Conservation (phyloP, 2,888 invertebrate species). For the Stenotaenia linearis region DNA sequence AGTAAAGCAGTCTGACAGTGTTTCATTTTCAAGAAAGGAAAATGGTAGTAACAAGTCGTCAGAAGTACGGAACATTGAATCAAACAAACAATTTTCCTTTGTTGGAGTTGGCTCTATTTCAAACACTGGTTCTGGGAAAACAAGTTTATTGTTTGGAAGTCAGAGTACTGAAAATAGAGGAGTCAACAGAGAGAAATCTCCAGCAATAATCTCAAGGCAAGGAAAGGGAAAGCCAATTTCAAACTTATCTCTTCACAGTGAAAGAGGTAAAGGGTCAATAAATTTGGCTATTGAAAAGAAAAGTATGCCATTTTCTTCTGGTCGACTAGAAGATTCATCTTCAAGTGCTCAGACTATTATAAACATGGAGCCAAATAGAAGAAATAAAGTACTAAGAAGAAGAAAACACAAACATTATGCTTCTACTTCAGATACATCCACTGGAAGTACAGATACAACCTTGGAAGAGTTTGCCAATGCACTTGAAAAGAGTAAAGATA, state of each 20-base stretch:
- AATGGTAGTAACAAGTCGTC: neutral
- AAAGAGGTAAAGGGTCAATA: neutral
- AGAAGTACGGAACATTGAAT: neutral
- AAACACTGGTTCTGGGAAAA: neutral
- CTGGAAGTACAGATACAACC: too few relatives aligned
- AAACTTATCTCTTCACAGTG: neutral
- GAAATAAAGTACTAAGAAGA: too few relatives aligned
- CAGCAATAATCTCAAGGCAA: neutral
- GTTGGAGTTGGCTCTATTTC: neutral
- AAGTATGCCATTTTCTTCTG: neutral
- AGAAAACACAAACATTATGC: neutral
- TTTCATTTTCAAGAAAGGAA: neutral
- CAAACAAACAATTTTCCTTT: too few relatives aligned
- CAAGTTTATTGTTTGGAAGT: neutral
- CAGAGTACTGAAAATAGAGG: neutral
- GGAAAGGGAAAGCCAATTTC: neutral
- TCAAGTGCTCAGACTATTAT: neutral
- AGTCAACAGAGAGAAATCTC: neutral
- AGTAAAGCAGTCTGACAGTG: neutral
- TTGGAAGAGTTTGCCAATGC: too few relatives aligned
- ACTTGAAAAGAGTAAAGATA: too few relatives aligned
- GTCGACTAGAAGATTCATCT: neutral
- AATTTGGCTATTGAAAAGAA: too few relatives aligned
- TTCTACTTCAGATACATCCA: neutral
- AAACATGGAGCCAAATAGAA: too few relatives aligned